These are phyloP conservation scores for Pseudanteris insignis DNA, from an alignment of 2,888 invertebrate species.

Conservation along the genomic window DNA sequence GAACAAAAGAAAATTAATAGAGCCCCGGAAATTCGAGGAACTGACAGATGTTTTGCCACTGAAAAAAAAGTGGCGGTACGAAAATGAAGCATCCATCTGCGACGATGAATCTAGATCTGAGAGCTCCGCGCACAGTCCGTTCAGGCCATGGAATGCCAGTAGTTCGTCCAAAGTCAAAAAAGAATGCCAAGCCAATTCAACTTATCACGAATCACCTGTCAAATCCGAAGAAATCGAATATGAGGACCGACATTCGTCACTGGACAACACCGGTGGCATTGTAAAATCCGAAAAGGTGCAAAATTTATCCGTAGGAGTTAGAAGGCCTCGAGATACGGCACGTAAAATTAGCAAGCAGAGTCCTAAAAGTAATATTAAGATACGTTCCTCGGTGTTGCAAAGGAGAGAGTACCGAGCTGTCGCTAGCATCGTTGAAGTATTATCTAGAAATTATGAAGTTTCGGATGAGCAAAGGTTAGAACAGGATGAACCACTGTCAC, in stretches of 20 bases:
- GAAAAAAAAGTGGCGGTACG: slow-evolving; percentile 71
- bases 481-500: slow-evolving; percentile 71
- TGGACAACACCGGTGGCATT: neutral
- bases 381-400: slow-evolving; percentile 34
- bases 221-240: slow-evolving; percentile 29
- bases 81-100: slow-evolving; percentile 58
- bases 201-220: slow-evolving; percentile 9
- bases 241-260: slow-evolving; percentile 27
- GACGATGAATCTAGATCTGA: slow-evolving; percentile 57
- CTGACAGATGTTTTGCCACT: slow-evolving; percentile 70
- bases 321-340: slow-evolving; percentile 50
- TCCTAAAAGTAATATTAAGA: slow-evolving; percentile 25
- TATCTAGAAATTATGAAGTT: slow-evolving; percentile 25
- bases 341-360: slow-evolving; percentile 46
- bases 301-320: slow-evolving; percentile 14
- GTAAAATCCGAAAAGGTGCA: slow-evolving; percentile 34
- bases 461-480: slow-evolving; percentile 47
- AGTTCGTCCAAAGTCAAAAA: slow-evolving; percentile 43
- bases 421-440: slow-evolving; percentile 48
- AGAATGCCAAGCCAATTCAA: slow-evolving; percentile 5
- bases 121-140: slow-evolving; percentile 67
- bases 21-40: slow-evolving; percentile 72
- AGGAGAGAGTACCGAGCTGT: slow-evolving; percentile 48
- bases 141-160: slow-evolving; percentile 73
- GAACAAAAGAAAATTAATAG: slow-evolving; percentile 74